These are phyloP conservation scores for Apis florea DNA, from an alignment of 1,140 invertebrate species.

Conservation along the genomic window DNA sequence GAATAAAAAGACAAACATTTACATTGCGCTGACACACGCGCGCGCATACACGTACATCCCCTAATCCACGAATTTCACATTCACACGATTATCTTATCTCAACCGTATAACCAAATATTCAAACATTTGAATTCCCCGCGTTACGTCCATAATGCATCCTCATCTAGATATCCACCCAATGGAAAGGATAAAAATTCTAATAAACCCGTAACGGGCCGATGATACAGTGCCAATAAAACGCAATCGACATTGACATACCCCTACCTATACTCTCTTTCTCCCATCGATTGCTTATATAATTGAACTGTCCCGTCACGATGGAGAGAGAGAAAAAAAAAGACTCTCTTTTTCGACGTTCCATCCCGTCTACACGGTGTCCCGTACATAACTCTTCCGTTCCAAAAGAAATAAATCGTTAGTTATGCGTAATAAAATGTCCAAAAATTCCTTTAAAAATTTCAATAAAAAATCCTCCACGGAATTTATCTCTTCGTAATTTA, in stretches of 20 bases:
- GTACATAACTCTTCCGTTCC: too few species aligned
- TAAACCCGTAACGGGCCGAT: background rate
- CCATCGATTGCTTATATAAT: constrained; percentile 31
- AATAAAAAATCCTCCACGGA: too few species aligned
- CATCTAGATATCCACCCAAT: background rate
- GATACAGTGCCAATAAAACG: constrained; percentile 9
- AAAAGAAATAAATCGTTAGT: too few species aligned
- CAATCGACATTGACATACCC: background rate
- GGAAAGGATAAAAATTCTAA: background rate
- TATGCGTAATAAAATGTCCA: too few species aligned
- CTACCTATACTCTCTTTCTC: background rate
- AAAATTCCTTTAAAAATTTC: too few species aligned
- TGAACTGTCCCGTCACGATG: constrained; percentile 34
- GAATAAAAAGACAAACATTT: constrained; percentile 31
- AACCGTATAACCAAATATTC: constrained; percentile 16
- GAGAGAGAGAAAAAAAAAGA: background rate
- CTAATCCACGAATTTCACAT: background rate
- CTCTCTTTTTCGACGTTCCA: constrained; percentile 13
- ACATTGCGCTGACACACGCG: background rate
- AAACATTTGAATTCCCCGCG: background rate
- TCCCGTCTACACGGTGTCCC: constrained; percentile 15
- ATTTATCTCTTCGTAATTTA: too few species aligned
- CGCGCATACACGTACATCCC: too few species aligned
- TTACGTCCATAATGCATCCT: background rate
- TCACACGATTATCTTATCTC: constrained; percentile 3